phyloP scores from a whole-genome alignment of 1,140 invertebrate genomes.

The Aphelinus certus region DNA sequence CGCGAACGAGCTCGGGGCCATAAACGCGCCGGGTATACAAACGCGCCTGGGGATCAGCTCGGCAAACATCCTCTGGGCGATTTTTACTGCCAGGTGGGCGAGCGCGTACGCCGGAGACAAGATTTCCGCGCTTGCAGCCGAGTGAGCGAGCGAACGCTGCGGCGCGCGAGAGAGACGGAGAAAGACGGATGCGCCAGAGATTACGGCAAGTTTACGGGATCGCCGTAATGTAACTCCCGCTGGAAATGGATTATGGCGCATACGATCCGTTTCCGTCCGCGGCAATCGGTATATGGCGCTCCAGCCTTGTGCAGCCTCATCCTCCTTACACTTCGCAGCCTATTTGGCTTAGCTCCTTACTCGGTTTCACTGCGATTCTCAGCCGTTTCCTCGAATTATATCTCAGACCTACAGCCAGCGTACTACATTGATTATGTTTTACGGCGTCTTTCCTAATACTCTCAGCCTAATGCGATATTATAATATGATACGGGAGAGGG shows the following conservation, averaged over 20 bases:
- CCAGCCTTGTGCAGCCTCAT: no score
- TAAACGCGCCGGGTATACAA: background rate
- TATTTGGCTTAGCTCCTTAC: no score
- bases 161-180: slow-evolving; percentile 2
- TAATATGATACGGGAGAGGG: no score
- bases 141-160: background rate
- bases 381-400: no score
- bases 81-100: slow-evolving; percentile 11
- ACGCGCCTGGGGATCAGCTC: slow-evolving; percentile 43
- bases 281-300: background rate
- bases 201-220: background rate
- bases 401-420: no score
- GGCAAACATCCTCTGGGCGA: slow-evolving; percentile 47
- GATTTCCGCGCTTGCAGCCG: slow-evolving; percentile 5
- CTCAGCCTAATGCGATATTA: no score
- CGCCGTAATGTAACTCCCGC: slow-evolving; percentile 11
- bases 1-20: slow-evolving; percentile 2
- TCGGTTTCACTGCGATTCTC: no score
- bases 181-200: slow-evolving; percentile 15
- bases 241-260: slow-evolving; percentile 28
- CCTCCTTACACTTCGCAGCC: no score
- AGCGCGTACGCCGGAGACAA: background rate
- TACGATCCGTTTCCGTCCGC: slow-evolving; percentile 8
- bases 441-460: no score
- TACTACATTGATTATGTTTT: no score